These are phyloP conservation scores for Lytechinus pictus DNA, from an alignment of 35 echinoderm and acorn worm species.

Conservation along the genomic window DNA sequence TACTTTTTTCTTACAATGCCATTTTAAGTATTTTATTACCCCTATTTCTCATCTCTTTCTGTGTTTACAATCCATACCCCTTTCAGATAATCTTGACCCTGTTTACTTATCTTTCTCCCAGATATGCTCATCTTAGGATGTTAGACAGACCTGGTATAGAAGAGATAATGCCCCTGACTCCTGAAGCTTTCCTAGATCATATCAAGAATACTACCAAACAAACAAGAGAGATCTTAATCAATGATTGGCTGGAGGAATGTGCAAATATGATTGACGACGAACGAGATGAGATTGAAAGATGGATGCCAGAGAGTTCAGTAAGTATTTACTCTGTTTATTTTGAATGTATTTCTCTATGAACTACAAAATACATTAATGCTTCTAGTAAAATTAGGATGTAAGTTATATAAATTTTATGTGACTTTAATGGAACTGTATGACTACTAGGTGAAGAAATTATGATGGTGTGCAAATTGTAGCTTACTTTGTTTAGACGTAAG, in stretches of 20 bases:
- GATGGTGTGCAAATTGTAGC: no score
- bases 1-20: no score
- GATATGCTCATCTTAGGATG: slow-evolving; percentile 80
- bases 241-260: slow-evolving; percentile 88
- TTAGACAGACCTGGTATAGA: slow-evolving; percentile 82
- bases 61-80: no score
- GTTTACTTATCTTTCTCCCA: neutral
- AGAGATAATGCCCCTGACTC: slow-evolving; percentile 73
- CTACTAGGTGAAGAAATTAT: no score
- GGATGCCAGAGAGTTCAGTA: slow-evolving; percentile 91
- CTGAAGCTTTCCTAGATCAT: slow-evolving; percentile 80
- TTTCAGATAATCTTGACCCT: neutral
- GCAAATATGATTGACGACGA: slow-evolving; percentile 69
- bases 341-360: no score
- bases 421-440: no score
- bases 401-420: no score
- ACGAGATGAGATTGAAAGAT: slow-evolving; percentile 80
- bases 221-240: slow-evolving; percentile 60
- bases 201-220: slow-evolving; percentile 62
- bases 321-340: neutral
- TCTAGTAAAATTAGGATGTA: no score
- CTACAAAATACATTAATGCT: no score
- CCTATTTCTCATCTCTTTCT: no score
- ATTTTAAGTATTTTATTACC: no score
- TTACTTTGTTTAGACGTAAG: no score